A percentile compares a stretch with the other conserved stretches of the same genome.
phyloP scores from a whole-genome alignment of 2,888 invertebrate genomes.

The Torymus tubicola region DNA sequence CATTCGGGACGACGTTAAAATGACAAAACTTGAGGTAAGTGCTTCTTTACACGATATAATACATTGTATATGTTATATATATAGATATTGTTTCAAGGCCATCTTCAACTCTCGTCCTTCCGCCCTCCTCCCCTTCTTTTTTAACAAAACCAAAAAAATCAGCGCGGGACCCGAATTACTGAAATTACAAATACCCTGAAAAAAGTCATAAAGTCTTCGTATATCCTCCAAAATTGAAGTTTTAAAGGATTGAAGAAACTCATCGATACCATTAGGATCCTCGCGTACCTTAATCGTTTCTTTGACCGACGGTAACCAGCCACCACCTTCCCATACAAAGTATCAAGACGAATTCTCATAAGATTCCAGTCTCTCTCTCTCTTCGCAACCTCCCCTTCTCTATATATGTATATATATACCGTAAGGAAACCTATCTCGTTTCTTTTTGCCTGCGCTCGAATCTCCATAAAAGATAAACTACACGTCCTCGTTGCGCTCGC shows the following conservation, averaged over 20 bases:
- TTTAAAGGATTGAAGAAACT: too few species aligned
- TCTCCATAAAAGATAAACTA: conserved; percentile 46
- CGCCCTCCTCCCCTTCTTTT: too few species aligned
- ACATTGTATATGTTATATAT: conserved; percentile 3
- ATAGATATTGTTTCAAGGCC: conserved; percentile 22
- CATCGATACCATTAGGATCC: too few species aligned
- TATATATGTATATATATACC: too few species aligned
- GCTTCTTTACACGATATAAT: conserved; percentile 39
- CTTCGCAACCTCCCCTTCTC: too few species aligned
- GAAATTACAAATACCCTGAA: background rate
- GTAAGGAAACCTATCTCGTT: background rate
- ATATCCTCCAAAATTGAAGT: too few species aligned
- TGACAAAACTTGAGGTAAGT: conserved; percentile 50
- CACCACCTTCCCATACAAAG: background rate
- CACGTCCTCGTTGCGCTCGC: conserved; percentile 5
- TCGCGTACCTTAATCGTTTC: too few species aligned
- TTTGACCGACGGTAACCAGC: too few species aligned
- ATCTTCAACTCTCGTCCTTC: background rate
- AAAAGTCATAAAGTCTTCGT: too few species aligned
- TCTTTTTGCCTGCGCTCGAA: conserved; percentile 8
- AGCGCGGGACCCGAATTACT: background rate
- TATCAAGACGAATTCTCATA: conserved; percentile 1
- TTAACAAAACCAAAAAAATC: too few species aligned
- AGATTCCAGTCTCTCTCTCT: background rate
- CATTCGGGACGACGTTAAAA: conserved; percentile 28